Evolutionary conservation across 2,888 invertebrate species (phyloP).

Genomic region (Cryptus armator): DNA sequence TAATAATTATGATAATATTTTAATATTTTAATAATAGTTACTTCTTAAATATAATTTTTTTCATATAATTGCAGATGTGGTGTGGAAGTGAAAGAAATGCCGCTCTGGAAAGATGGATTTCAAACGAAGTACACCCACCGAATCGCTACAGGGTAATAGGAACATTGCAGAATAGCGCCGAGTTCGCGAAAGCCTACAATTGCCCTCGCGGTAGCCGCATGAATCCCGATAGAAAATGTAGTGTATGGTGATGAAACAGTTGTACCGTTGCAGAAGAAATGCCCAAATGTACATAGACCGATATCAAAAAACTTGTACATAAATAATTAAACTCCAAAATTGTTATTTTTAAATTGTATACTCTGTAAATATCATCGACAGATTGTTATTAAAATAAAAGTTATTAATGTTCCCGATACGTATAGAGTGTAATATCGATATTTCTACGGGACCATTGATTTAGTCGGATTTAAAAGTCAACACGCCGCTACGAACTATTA

Average conservation of each 20-base stretch:
- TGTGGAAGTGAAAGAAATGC: conserved; percentile 92
- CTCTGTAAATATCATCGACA: too few species aligned
- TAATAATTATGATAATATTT: too few species aligned
- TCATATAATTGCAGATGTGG: conserved; percentile 89
- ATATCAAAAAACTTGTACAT: background rate
- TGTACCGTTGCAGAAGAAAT: background rate
- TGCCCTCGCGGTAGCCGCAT: conserved; percentile 88
- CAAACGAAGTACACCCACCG: conserved; percentile 91
- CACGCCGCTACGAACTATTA: too few species aligned
- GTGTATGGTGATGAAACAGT: conserved; percentile 87
- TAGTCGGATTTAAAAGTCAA: too few species aligned
- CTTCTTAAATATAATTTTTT: background rate
- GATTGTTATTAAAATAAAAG: too few species aligned
- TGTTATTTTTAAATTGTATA: too few species aligned
- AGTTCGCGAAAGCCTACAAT: conserved; percentile 89
- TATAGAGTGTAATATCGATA: too few species aligned
- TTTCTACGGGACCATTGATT: too few species aligned
- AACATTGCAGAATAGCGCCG: conserved; percentile 89
- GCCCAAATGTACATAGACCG: conserved; percentile 35
- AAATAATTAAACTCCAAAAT: too few species aligned
- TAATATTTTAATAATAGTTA: too few species aligned
- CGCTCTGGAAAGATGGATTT: conserved; percentile 89
- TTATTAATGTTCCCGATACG: too few species aligned
- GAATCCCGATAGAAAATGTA: conserved; percentile 90
- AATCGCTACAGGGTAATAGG: conserved; percentile 90